phyloP scores from a whole-genome alignment of 2,113 vertebrate genomes.

The Engraulis encrasicolus region DNA sequence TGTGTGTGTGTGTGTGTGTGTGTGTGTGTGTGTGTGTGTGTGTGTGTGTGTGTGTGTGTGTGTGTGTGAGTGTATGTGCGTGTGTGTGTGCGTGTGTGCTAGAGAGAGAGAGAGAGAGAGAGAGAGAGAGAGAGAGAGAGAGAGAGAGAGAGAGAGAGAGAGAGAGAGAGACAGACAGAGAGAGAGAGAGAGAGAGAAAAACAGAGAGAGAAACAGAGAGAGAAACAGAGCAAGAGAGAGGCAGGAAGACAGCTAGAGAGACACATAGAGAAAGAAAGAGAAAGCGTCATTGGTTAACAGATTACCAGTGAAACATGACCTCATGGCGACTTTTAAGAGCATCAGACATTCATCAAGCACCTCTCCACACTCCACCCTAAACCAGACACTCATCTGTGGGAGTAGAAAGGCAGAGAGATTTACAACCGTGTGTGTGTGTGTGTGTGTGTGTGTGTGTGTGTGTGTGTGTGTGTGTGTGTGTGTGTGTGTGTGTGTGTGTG shows the following conservation, averaged over 20 bases:
- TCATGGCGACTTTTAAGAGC: conserved; percentile 35
- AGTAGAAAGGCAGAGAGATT: conserved; percentile 33
- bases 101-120: too few species aligned
- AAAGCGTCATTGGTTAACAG: conserved; percentile 53
- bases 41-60: too few species aligned
- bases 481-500: conserved; percentile 31
- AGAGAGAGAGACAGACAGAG: neutral
- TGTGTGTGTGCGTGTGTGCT: too few species aligned
- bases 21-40: too few species aligned
- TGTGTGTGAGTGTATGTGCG: too few species aligned
- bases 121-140: too few species aligned
- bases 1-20: too few species aligned
- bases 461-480: conserved; percentile 27
- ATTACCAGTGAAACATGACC: conserved; percentile 43
- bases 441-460: conserved; percentile 35
- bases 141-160: too few species aligned
- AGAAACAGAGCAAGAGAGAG: too few species aligned
- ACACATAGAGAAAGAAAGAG: neutral
- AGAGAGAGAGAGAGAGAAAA: too few species aligned
- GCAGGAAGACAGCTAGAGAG: conserved; percentile 2
- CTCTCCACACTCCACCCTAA: conserved; percentile 34
- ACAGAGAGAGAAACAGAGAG: too few species aligned
- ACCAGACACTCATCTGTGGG: conserved; percentile 21
- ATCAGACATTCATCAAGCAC: conserved; percentile 31
- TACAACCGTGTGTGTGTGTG: too few species aligned